Evolutionary conservation across 2,113 vertebrate species (phyloP).

Genomic region (Syrrhaptes paradoxus): DNA sequence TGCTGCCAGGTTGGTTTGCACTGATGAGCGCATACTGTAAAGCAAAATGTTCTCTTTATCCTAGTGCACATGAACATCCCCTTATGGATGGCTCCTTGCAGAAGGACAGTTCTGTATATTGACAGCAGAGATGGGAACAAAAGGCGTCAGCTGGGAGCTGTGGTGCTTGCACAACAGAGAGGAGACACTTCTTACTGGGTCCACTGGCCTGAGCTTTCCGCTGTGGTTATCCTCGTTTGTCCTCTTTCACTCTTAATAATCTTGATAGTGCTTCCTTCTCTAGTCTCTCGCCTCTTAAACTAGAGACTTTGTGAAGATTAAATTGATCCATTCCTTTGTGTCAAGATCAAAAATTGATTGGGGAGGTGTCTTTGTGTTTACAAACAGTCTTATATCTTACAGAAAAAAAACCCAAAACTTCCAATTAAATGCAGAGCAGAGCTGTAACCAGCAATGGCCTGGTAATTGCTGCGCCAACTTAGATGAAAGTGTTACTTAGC

Average conservation of each 20-base stretch:
- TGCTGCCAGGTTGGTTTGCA: neutral
- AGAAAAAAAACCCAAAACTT: neutral
- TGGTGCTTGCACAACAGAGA: neutral
- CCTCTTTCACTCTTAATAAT: neutral
- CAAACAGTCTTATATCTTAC: neutral
- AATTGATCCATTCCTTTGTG: neutral
- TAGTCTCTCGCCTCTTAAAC: neutral
- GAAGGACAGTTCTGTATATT: neutral
- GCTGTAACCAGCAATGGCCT: slow-evolving; percentile 20
- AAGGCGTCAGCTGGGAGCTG: neutral
- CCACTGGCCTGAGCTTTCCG: neutral
- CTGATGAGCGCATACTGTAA: neutral
- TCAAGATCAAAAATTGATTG: neutral
- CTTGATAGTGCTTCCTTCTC: neutral
- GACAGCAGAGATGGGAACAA: neutral
- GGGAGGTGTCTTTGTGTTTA: neutral
- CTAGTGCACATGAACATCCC: neutral
- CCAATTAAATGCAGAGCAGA: neutral
- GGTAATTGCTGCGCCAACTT: slow-evolving; percentile 33
- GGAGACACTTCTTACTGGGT: neutral
- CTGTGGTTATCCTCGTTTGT: neutral
- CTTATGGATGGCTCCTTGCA: neutral
- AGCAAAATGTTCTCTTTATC: neutral
- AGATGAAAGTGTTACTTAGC: slow-evolving; percentile 42
- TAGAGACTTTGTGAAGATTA: neutral